Conservation (phyloP, 2,113 vertebrate genomes). For the Paramisgurnus dabryanus region DNA sequence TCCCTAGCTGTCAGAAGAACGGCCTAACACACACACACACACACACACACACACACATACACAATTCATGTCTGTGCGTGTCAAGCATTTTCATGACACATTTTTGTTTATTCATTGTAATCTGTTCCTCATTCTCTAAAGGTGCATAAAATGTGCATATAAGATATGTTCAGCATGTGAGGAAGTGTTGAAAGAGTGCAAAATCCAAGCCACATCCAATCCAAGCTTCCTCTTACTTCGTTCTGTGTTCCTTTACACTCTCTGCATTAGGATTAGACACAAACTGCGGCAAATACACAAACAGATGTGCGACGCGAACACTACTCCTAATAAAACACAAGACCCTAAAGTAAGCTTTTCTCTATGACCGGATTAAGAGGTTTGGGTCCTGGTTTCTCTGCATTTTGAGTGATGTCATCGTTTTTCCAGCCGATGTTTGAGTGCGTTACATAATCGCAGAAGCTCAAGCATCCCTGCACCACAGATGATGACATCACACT, state of each 20-base stretch:
- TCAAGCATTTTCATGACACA: no score
- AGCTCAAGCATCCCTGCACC: slow-evolving; percentile 51
- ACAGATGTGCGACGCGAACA: slow-evolving; percentile 16
- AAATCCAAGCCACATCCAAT: background rate
- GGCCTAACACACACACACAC: no score
- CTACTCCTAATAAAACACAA: slow-evolving; percentile 35
- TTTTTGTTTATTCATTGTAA: no score
- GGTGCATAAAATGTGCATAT: background rate
- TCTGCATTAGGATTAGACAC: slow-evolving; percentile 12
- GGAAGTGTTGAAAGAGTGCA: background rate
- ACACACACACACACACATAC: no score
- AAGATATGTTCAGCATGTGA: background rate
- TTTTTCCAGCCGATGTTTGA: slow-evolving; percentile 41
- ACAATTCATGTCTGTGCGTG: no score
- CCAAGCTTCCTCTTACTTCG: background rate
- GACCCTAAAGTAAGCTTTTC: slow-evolving; percentile 27
- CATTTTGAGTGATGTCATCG: slow-evolving; percentile 43
- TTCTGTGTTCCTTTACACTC: background rate
- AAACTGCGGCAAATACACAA: slow-evolving; percentile 29
- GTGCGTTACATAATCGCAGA: slow-evolving; percentile 46
- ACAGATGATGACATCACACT: slow-evolving; percentile 43
- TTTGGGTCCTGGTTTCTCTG: slow-evolving; percentile 3
- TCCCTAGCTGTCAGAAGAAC: no score
- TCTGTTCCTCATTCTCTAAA: no score
- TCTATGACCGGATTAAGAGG: slow-evolving; percentile 17